These are phyloP conservation scores for Argya squamiceps DNA, from an alignment of 2,797 vertebrate genomes.

Conservation along the genomic window DNA sequence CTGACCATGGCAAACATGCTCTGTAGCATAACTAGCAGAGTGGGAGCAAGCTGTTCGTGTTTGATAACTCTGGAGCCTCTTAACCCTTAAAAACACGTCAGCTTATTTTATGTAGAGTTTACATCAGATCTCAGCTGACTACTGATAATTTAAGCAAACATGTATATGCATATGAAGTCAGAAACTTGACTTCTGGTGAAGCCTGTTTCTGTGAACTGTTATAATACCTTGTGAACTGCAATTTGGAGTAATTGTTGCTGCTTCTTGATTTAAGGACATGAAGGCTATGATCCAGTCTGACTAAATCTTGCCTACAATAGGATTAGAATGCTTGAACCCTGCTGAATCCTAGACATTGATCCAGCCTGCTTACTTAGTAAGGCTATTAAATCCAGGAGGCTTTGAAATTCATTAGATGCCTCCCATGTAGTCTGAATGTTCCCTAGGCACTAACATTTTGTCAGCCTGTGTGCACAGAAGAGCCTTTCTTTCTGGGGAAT, in stretches of 20 bases:
- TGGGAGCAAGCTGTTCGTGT: neutral
- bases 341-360: slow-evolving; percentile 23
- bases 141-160: neutral
- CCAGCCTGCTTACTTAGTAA: slow-evolving; percentile 19
- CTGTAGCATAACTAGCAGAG: neutral
- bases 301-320: slow-evolving; percentile 8
- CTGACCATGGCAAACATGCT: neutral
- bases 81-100: neutral
- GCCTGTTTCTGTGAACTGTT: neutral
- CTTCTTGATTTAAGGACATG: neutral
- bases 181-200: neutral
- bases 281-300: neutral
- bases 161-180: neutral
- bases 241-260: neutral
- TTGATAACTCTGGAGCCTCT: neutral
- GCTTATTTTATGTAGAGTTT: neutral
- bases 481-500: neutral
- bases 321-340: slow-evolving; percentile 18
- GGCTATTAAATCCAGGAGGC: slow-evolving; percentile 21
- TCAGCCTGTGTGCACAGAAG: neutral
- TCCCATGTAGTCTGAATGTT: neutral
- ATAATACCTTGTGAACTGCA: neutral
- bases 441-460: neutral
- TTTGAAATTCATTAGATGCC: slow-evolving; percentile 32
- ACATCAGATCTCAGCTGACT: neutral